Evolutionary conservation across 1,140 invertebrate species (phyloP), one percentile per base, ranked within the genome.

Genomic region (Aphaenogaster rudis): DNA sequence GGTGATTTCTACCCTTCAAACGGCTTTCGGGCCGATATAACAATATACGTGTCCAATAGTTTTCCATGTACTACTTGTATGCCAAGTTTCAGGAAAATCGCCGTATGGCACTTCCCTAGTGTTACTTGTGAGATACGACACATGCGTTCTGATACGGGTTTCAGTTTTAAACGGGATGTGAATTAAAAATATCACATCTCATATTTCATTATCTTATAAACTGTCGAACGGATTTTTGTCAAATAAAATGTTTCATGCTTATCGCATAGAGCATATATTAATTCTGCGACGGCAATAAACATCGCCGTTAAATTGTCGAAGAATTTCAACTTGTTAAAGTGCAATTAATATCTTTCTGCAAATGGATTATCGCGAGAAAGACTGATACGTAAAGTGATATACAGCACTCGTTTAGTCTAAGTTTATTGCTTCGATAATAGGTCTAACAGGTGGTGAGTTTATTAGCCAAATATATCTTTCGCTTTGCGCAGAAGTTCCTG

Each of bases 401-500:
- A 54, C 45, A 69, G 42, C 36, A 42, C 48, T 69, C 78, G 13
- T 67, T 67, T 63, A 63, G 33, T 42, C 13, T 0, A 52, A 80
- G 63, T 80, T 80, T 42, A 80, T 80, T 80, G 45, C 36, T 36
- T 42, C 50, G 39, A 57, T 52, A 69, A 69, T 54, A 42, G 48
- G 61, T 69, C 21, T 67, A 69, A 69, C 63, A 80, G 48, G 63
- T 54, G 78, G 66, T 67, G 69, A 57, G 61, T 80, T 80, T 80
- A 80, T 80, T 80, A 69, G 45, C 21, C 78, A 28, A 80, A 80
- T 67, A 80, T 67, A 67, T 80, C 66, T 80, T 67, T 67, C n/a
- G n/a, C n/a, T 33, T 66, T 52, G 36, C 21, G 74, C 63, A 33
- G 48, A 80, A 69, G 45, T 69, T 67, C 78, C 69, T 69, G 63